Evolutionary conservation across 2,888 invertebrate species (phyloP).

Genomic region (Imbricaverruca yamaguchii): DNA sequence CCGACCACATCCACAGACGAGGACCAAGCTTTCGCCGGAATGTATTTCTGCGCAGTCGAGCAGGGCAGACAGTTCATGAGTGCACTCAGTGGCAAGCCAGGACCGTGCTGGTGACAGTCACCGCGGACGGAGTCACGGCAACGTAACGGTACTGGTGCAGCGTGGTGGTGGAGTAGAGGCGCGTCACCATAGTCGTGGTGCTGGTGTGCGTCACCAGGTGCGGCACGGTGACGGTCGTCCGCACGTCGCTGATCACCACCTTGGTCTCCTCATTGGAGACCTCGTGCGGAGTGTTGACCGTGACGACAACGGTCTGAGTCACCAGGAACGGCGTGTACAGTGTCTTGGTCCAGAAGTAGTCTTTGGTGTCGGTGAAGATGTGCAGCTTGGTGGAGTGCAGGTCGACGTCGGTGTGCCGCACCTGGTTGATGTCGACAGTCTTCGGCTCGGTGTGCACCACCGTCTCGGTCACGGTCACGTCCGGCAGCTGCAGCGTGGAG

Average conservation of each 20-base stretch:
- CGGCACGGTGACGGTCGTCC: neutral
- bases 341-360: constrained; percentile 7
- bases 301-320: neutral
- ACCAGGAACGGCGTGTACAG: neutral
- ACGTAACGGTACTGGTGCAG: constrained; percentile 12
- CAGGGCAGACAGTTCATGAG: neutral
- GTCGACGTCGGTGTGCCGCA: neutral
- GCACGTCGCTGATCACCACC: neutral
- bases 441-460: neutral
- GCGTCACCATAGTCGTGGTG: neutral
- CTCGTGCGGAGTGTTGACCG: neutral
- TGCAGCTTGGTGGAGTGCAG: constrained; percentile 4
- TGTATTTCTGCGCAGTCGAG: neutral
- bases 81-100: neutral
- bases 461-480: neutral
- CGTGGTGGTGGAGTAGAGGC: neutral
- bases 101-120: neutral
- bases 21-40: neutral
- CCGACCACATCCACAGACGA: too few species aligned
- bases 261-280: neutral
- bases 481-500: neutral
- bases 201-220: neutral
- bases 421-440: neutral
- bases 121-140: neutral
- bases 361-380: neutral